A percentile compares a stretch with the other conserved stretches of the same genome.
phyloP scores from a whole-genome alignment of 1,140 invertebrate genomes.

The Ceratina australensis region DNA sequence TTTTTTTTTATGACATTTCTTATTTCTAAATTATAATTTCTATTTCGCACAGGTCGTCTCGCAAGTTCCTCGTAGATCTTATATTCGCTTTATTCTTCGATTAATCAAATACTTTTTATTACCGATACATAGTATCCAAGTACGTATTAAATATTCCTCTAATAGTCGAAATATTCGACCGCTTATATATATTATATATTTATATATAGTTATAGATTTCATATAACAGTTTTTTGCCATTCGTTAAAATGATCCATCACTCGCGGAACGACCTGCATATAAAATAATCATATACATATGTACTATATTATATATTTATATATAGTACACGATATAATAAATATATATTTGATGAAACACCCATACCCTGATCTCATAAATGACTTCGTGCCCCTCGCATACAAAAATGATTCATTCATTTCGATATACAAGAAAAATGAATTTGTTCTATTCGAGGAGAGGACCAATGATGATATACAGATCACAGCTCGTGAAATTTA shows the following conservation, averaged over 20 bases:
- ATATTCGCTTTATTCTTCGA: not conserved
- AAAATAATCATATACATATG: slow-evolving; percentile 19
- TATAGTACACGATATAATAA: slow-evolving; percentile 36
- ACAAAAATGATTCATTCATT: too few species aligned
- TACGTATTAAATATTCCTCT: not conserved
- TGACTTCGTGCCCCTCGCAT: too few species aligned
- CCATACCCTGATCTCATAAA: too few species aligned
- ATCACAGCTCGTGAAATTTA: too few species aligned
- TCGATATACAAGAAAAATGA: too few species aligned
- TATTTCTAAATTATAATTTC: slow-evolving; percentile 65
- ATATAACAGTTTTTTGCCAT: not conserved
- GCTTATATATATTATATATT: too few species aligned
- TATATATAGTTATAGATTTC: too few species aligned
- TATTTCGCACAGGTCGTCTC: slow-evolving; percentile 63
- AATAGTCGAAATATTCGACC: not conserved
- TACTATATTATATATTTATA: slow-evolving; percentile 43
- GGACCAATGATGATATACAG: too few species aligned
- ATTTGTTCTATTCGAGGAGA: too few species aligned
- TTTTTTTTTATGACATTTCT: slow-evolving; percentile 42
- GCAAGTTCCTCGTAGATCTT: not conserved
- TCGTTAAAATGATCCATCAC: slow-evolving; percentile 3
- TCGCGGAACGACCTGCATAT: slow-evolving; percentile 24
- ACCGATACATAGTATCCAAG: not conserved
- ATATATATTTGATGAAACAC: slow-evolving; percentile 12
- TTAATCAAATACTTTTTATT: slow-evolving; percentile 5